A percentile compares a stretch with the other conserved stretches of the same genome.
phyloP scores from a whole-genome alignment of 2,797 vertebrate species.

The Gymnocypris eckloni region DNA sequence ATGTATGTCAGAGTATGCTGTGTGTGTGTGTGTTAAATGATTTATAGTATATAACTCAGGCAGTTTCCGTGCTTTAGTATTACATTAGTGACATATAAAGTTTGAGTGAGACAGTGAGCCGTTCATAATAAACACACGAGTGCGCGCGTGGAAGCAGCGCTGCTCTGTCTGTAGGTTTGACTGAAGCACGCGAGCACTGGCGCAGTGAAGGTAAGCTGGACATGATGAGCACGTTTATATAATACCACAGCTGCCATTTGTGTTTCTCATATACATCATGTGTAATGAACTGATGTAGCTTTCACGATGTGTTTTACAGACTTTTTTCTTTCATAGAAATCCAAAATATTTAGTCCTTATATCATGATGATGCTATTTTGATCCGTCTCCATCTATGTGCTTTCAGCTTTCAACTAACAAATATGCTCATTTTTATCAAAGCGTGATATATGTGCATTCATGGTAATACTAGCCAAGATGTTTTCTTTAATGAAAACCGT shows the following conservation, averaged over 20 bases:
- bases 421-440: background rate
- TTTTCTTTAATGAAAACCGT: background rate
- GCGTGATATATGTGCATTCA: background rate
- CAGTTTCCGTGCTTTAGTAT: background rate
- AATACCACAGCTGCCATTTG: background rate
- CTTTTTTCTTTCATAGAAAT: too few relatives aligned
- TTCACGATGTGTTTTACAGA: too few relatives aligned
- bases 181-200: background rate
- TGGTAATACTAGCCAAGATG: background rate
- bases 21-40: background rate
- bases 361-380: background rate
- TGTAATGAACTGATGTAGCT: background rate
- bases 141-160: background rate
- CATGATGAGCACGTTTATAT: background rate
- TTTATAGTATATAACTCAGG: background rate
- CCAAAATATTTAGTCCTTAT: background rate
- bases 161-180: background rate
- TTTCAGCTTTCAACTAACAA: background rate
- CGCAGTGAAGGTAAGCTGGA: slow-evolving; percentile 11
- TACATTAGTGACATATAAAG: background rate
- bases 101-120: background rate
- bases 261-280: background rate
- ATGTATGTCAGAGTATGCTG: background rate
- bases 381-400: background rate
- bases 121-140: background rate